phyloP scores from a whole-genome alignment of 2,888 invertebrate genomes.

The Leptopilina syphax region DNA sequence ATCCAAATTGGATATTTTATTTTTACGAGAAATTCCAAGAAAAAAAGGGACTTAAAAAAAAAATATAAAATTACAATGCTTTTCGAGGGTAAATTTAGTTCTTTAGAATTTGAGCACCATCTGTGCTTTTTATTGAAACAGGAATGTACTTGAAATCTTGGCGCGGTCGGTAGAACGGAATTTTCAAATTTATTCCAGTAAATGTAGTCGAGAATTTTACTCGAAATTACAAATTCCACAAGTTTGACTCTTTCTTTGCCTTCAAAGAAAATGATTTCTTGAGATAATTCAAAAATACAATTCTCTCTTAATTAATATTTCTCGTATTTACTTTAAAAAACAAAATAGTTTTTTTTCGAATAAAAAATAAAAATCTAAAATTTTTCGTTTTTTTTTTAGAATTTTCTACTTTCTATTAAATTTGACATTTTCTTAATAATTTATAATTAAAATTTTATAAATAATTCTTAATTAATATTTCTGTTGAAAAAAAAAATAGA shows the following conservation, averaged over 20 bases:
- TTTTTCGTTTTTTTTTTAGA: no score
- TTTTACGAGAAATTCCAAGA: neutral
- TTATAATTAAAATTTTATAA: neutral
- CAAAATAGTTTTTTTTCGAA: no score
- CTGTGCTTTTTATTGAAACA: neutral
- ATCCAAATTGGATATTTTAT: no score
- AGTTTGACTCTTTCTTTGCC: neutral
- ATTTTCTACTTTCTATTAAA: no score
- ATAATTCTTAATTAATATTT: neutral
- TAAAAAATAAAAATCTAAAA: no score
- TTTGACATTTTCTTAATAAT: no score
- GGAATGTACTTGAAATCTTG: conserved; percentile 17
- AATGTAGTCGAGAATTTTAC: neutral
- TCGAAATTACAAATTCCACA: neutral
- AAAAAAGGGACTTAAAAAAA: neutral
- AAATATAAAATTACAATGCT: no score
- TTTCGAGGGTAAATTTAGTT: neutral
- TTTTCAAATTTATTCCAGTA: conserved; percentile 15
- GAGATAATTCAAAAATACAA: neutral
- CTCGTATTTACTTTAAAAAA: no score
- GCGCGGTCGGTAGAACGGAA: neutral
- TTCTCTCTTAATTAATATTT: no score
- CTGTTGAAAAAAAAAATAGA: conserved; percentile 64
- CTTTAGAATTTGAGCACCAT: neutral
- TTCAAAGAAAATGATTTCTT: conserved; percentile 50